These are phyloP conservation scores for Nomada ruficornis DNA, from an alignment of 2,888 invertebrate species.

Conservation along the genomic window DNA sequence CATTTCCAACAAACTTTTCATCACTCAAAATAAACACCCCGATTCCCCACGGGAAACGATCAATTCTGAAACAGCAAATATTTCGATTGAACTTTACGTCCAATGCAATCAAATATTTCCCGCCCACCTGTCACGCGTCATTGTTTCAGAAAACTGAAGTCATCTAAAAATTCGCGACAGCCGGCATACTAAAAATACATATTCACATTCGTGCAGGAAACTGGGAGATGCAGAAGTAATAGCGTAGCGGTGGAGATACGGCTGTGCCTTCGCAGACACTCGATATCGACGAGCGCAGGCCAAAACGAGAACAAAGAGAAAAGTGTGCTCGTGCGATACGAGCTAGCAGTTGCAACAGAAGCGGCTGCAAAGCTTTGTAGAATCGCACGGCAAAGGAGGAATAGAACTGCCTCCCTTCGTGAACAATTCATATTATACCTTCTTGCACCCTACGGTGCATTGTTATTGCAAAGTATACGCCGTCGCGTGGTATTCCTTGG, in stretches of 20 bases:
- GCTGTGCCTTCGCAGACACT: slow-evolving; percentile 42
- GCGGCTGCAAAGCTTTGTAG: slow-evolving; percentile 38
- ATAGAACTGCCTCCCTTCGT: neutral
- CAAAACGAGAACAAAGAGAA: slow-evolving; percentile 49
- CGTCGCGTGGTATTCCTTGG: neutral
- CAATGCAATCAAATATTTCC: neutral
- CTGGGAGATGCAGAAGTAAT: neutral
- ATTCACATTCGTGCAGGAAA: neutral
- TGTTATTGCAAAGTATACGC: slow-evolving; percentile 19
- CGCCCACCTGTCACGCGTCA: neutral
- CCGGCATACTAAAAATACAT: neutral
- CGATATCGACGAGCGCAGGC: slow-evolving; percentile 49
- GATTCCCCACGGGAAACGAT: no score
- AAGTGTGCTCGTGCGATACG: slow-evolving; percentile 42
- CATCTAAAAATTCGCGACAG: no score
- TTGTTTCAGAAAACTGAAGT: neutral
- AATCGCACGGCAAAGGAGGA: slow-evolving; percentile 2
- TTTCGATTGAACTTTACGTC: no score
- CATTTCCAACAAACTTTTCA: no score
- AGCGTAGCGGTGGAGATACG: slow-evolving; percentile 29
- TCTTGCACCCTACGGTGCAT: neutral
- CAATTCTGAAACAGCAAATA: no score
- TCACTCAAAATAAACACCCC: no score
- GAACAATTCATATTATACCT: slow-evolving; percentile 33
- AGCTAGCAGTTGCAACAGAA: slow-evolving; percentile 36